A percentile compares a stretch with the other conserved stretches of the same genome.
Conservation (phyloP, 1,140 invertebrate genomes). For the Parasteatoda tepidariorum region DNA sequence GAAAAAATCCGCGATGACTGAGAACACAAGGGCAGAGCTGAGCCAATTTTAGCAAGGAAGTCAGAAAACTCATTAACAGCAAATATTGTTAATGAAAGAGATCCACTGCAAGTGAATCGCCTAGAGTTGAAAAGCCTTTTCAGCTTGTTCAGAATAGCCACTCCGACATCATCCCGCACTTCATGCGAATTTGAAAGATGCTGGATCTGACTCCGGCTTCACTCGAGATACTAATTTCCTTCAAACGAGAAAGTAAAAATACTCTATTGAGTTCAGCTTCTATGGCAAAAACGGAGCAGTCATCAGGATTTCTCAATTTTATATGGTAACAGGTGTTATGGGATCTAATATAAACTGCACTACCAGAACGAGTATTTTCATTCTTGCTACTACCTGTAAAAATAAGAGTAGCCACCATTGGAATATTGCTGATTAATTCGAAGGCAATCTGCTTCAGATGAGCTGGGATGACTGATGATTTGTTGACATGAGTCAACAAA, state of each 20-base stretch:
- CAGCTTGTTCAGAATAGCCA: background rate
- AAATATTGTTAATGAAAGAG: background rate
- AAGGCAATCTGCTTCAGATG: background rate
- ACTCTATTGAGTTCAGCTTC: background rate
- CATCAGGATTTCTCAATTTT: background rate
- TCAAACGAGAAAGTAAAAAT: constrained; percentile 5
- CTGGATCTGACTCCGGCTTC: background rate
- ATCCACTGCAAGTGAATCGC: background rate
- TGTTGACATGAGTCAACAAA: no score
- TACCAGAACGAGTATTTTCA: background rate
- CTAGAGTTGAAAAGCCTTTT: background rate
- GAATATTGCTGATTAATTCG: background rate
- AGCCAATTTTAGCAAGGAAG: background rate
- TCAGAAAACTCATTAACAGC: background rate
- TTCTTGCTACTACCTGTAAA: background rate
- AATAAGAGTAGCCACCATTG: background rate
- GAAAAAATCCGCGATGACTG: background rate
- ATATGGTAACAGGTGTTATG: background rate
- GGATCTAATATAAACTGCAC: background rate
- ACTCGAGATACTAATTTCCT: background rate
- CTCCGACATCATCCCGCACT: no score
- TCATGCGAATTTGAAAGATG: constrained; percentile 1
- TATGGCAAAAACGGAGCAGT: background rate
- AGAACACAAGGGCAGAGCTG: background rate
- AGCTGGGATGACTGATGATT: background rate